Evolutionary conservation across 1,140 invertebrate genomes (phyloP), one percentile per base, ranked within the genome.

Genomic region (Nephila pilipes): DNA sequence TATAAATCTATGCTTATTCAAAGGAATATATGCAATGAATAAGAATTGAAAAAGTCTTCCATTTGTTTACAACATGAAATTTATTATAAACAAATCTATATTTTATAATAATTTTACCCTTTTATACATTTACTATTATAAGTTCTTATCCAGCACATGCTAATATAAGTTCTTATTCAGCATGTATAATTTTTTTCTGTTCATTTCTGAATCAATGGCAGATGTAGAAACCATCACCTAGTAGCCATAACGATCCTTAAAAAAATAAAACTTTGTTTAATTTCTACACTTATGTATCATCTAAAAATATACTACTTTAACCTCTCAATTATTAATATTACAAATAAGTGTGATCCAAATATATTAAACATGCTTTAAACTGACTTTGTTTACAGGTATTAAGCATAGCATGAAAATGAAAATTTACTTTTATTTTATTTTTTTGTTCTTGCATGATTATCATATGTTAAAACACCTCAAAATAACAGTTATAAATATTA

Each of bases 31-130:
- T 18, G 10, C 20, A n/a, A 81, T 65, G 32, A 87, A 65, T 22
- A 81, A 85, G 80, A 63, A 91, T 63, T 91, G 80, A 87, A 93
- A 87, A 92, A 93, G 83, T 92, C 83, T 93, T 54, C 91, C 87
- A 80, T 60, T 79, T 60, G 38, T 60, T 87, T 93, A 93, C 91
- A 93, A 93, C 91, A 87, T 87, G 83, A 87, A 79, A 75, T 87
- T 93, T 79, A 85, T 87, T 93, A 93, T 85, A 93, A 93, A 93
- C 91, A 93, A 20, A 93, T 87, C 91, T 93, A 93, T 87, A 87
- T 29, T 87, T n/a, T n/a, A n/a, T n/a, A n/a, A 87, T 87, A 87
- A 58, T 81, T 58, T 63, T n/a, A 36, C 87, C 38, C 36, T 69
- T 69, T 69, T 25, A 88, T 60, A 79, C 38, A 75, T 32, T 58